Conservation (phyloP, 2,888 invertebrate species). For the Cephus spinipes region DNA sequence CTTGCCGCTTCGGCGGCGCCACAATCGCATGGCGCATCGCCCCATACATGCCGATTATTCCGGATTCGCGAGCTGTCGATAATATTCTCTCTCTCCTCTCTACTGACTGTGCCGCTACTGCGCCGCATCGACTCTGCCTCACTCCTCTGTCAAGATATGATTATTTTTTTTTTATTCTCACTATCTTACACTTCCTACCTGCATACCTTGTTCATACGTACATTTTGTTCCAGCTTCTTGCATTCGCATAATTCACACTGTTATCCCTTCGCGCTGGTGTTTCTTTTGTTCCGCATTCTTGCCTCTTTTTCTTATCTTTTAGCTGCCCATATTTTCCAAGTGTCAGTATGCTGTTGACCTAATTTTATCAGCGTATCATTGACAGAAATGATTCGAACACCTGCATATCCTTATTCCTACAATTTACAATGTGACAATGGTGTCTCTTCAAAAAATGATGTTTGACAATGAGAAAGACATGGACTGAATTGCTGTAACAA, state of each 20-base stretch:
- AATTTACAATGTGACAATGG: not conserved
- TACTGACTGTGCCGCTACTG: not conserved
- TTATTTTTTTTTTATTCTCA: not conserved
- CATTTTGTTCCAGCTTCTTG: not conserved
- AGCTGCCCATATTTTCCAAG: not conserved
- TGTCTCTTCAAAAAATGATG: not conserved
- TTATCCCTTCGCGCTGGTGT: not conserved
- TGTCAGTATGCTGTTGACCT: not conserved
- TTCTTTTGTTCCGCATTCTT: not conserved
- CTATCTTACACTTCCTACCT: not conserved
- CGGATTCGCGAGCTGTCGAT: not conserved
- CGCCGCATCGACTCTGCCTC: not conserved
- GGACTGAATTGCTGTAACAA: not conserved
- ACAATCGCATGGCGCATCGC: not conserved
- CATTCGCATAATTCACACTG: not conserved
- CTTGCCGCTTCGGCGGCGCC: not conserved
- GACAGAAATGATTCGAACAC: not conserved
- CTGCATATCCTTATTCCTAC: not conserved
- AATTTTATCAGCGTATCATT: not conserved
- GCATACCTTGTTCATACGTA: not conserved
- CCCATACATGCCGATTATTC: not conserved
- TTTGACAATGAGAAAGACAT: not conserved
- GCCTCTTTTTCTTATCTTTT: not conserved
- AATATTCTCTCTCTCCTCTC: not conserved
- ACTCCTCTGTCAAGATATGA: not conserved